A percentile compares a stretch with the other conserved stretches of the same genome.
Evolutionary conservation across 2,113 vertebrate species (phyloP).

Genomic region (Sander lucioperca): DNA sequence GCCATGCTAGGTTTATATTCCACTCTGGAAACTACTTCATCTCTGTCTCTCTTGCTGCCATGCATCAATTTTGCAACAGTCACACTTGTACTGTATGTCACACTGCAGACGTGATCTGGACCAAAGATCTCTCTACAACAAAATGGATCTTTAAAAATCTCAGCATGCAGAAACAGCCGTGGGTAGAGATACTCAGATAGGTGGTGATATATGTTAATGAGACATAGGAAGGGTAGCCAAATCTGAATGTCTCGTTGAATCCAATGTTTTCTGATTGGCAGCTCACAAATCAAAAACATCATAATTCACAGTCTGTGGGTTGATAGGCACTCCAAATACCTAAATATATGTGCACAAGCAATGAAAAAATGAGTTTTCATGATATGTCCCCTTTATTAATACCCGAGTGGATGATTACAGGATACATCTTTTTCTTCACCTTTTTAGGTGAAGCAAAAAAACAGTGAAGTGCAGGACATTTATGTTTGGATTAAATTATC

Average conservation of each 20-base stretch:
- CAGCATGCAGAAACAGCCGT: not conserved
- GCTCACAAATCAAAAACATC: not conserved
- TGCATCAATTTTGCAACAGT: not conserved
- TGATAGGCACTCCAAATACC: not conserved
- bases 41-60: not conserved
- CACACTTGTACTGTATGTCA: not conserved
- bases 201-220: too few relatives aligned
- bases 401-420: too few relatives aligned
- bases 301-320: not conserved
- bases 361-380: too few relatives aligned
- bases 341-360: not conserved
- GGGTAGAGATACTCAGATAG: too few relatives aligned
- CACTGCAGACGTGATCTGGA: not conserved
- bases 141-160: not conserved
- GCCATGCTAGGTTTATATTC: constrained; percentile 10
- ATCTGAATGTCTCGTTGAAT: too few relatives aligned
- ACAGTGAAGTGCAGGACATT: too few relatives aligned
- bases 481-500: too few relatives aligned
- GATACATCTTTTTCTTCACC: too few relatives aligned
- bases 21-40: not conserved
- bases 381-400: too few relatives aligned
- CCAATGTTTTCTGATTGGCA: too few relatives aligned
- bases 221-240: too few relatives aligned
- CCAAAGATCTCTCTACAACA: not conserved
- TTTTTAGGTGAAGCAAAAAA: too few relatives aligned